phyloP scores from a whole-genome alignment of 2,888 invertebrate genomes.

The Cephus runcator region DNA sequence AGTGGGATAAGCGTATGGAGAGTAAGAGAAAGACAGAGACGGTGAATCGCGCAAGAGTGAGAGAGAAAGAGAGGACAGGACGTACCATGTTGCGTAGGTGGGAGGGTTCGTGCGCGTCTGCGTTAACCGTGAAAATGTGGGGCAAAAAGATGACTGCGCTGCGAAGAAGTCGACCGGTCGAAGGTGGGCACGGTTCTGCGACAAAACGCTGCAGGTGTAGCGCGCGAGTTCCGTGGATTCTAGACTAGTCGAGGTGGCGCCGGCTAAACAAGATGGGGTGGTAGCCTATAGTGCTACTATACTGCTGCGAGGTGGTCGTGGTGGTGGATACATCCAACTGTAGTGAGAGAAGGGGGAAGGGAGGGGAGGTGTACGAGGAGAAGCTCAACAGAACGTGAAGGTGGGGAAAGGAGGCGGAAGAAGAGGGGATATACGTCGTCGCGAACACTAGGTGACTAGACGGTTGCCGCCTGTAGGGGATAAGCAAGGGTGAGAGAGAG shows the following conservation, averaged over 20 bases:
- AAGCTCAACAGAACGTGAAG: slow-evolving; percentile 9
- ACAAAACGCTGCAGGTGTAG: slow-evolving; percentile 8
- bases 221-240: slow-evolving; percentile 2
- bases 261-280: neutral
- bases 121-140: neutral
- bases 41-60: neutral
- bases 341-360: neutral
- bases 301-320: neutral
- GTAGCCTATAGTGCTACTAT: neutral
- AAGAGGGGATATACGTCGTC: slow-evolving; percentile 5
- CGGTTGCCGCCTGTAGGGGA: slow-evolving; percentile 1
- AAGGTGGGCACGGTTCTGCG: slow-evolving; percentile 8
- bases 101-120: neutral
- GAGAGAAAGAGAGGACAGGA: neutral
- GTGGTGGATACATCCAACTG: neutral
- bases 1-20: neutral
- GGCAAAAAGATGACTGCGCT: neutral
- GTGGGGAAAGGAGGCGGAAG: slow-evolving; percentile 11
- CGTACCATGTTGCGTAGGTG: neutral
- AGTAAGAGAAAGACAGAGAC: neutral
- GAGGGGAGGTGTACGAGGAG: slow-evolving; percentile 7
- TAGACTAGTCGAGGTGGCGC: neutral
- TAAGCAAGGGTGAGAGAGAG: slow-evolving; percentile 4
- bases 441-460: slow-evolving; percentile 5
- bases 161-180: slow-evolving; percentile 1